Conservation (phyloP, 2,113 vertebrate species). For the Puntigrus tetrazona region DNA sequence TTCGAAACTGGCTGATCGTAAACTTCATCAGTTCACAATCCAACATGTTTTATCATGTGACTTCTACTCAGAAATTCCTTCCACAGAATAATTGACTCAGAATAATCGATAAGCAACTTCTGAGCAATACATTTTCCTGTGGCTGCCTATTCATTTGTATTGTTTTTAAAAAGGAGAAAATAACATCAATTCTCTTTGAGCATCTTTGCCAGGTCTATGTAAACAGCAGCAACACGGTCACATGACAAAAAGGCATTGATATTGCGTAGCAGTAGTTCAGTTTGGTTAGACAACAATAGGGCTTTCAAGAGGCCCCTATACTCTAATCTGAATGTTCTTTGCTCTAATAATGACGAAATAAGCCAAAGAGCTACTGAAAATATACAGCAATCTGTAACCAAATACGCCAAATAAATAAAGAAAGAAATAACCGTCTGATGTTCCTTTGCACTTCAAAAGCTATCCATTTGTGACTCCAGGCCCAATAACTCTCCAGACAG, state of each 20-base stretch:
- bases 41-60: not conserved
- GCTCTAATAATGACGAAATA: constrained; percentile 19
- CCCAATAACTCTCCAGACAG: constrained; percentile 35
- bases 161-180: not conserved
- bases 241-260: constrained; percentile 30
- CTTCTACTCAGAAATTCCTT: not conserved
- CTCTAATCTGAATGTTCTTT: constrained; percentile 30
- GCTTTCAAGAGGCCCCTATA: constrained; percentile 8
- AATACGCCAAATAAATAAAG: constrained; percentile 25
- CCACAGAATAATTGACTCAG: not conserved
- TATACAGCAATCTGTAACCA: constrained; percentile 32
- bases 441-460: constrained; percentile 41
- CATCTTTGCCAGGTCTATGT: not conserved
- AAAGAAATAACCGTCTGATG: constrained; percentile 32
- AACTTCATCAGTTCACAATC: not conserved
- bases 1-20: not conserved
- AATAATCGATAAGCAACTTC: not conserved
- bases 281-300: constrained; percentile 35
- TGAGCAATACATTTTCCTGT: not conserved
- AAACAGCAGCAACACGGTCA: not conserved
- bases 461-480: constrained; percentile 26
- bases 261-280: constrained; percentile 6
- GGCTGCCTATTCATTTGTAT: not conserved
- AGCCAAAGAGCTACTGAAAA: constrained; percentile 26
- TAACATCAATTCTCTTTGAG: not conserved